These are phyloP conservation scores for Melanotaenia trifasciata DNA, from an alignment of 2,797 vertebrate species.

Conservation along the genomic window DNA sequence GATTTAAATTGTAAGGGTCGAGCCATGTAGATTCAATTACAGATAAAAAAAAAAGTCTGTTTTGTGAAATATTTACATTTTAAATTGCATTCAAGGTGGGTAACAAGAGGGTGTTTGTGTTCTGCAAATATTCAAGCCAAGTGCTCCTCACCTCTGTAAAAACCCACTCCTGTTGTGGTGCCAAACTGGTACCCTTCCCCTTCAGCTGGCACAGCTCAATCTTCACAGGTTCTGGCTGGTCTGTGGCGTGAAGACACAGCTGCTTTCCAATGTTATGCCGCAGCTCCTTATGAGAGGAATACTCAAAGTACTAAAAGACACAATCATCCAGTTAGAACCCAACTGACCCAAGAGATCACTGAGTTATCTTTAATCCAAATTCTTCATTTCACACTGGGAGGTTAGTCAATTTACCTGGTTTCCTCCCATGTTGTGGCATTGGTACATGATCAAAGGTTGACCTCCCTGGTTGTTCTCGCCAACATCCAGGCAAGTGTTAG, in stretches of 20 bases:
- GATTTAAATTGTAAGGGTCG: no score
- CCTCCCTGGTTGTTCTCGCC: slow-evolving; percentile 91
- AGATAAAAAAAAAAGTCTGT: neutral
- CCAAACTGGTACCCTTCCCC: slow-evolving; percentile 84
- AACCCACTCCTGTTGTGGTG: slow-evolving; percentile 89
- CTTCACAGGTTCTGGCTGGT: slow-evolving; percentile 66
- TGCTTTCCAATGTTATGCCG: slow-evolving; percentile 94
- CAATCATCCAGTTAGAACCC: slow-evolving; percentile 34
- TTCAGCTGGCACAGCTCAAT: slow-evolving; percentile 85
- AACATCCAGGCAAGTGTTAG: slow-evolving; percentile 89
- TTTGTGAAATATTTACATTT: neutral
- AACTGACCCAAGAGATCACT: neutral
- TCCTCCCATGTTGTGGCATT: slow-evolving; percentile 95
- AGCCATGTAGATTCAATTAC: no score
- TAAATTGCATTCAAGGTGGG: neutral
- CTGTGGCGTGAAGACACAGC: slow-evolving; percentile 87
- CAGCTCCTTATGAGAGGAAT: slow-evolving; percentile 89
- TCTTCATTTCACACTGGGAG: neutral
- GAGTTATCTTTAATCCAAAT: neutral
- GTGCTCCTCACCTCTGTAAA: slow-evolving; percentile 84
- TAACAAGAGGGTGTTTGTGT: neutral
- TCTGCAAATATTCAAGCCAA: neutral
- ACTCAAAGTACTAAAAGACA: slow-evolving; percentile 92
- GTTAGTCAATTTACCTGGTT: slow-evolving; percentile 88
- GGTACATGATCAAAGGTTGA: slow-evolving; percentile 93